Percentiles rank a stretch among this genome's conserved stretches.
phyloP scores from a whole-genome alignment of 2,888 invertebrate genomes.

The Cosmopolites sordidus region DNA sequence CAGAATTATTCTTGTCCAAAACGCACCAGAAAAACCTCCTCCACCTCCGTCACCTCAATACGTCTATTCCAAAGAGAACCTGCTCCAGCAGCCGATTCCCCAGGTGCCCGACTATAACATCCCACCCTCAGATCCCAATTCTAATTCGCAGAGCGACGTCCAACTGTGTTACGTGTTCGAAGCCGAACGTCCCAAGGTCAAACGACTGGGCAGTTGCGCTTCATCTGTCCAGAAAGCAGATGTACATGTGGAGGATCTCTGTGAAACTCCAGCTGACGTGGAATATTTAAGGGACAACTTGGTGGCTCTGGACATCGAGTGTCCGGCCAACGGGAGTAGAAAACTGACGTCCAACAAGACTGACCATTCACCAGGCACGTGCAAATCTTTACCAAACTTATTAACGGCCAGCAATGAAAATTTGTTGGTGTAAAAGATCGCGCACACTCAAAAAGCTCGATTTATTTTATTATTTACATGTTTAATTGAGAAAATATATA shows the following conservation, averaged over 20 bases:
- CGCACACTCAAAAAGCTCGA: too few relatives aligned
- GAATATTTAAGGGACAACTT: constrained; percentile 39
- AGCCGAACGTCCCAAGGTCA: constrained; percentile 31
- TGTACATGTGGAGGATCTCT: constrained; percentile 38
- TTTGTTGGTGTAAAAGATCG: constrained; percentile 52
- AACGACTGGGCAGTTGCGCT: constrained; percentile 33
- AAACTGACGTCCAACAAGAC: constrained; percentile 42
- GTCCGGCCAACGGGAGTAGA: constrained; percentile 40
- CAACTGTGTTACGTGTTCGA: constrained; percentile 43
- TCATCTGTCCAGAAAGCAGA: constrained; percentile 41
- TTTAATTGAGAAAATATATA: too few relatives aligned
- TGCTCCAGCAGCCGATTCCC: constrained; percentile 51
- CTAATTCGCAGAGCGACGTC: constrained; percentile 40
- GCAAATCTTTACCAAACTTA: constrained; percentile 66
- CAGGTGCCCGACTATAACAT: constrained; percentile 61
- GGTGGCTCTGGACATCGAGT: constrained; percentile 52
- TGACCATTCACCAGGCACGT: constrained; percentile 47
- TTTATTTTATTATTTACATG: too few relatives aligned
- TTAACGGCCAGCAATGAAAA: constrained; percentile 62
- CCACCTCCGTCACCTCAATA: constrained; percentile 54
- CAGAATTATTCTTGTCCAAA: constrained; percentile 89
- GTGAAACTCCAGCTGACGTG: constrained; percentile 25
- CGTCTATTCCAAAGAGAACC: constrained; percentile 39
- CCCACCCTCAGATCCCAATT: constrained; percentile 42
- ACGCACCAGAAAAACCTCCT: constrained; percentile 80